Percentiles rank a stretch among this genome's conserved stretches.
These are phyloP conservation scores for Scomber colias DNA, from an alignment of 2,113 vertebrate species.

Conservation along the genomic window DNA sequence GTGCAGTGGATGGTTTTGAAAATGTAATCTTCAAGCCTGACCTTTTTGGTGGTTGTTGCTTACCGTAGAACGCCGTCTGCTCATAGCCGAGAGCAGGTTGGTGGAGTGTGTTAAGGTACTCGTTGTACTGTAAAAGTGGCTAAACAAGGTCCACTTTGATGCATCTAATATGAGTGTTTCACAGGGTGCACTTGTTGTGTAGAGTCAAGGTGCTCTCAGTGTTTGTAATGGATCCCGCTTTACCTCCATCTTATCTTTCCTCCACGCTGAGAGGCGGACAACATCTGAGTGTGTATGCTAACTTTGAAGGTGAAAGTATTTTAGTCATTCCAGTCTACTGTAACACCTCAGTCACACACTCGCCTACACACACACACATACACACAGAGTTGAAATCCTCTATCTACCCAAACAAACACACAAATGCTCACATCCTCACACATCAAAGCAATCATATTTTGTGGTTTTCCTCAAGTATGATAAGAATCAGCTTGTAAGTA, in stretches of 20 bases:
- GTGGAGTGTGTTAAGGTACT: constrained; percentile 14
- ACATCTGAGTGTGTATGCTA: constrained; percentile 15
- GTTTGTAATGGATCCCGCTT: constrained; percentile 30
- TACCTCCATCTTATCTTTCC: constrained; percentile 47
- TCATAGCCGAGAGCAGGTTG: neutral
- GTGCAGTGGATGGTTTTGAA: constrained; percentile 10
- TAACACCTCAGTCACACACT: constrained; percentile 21
- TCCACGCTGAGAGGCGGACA: constrained; percentile 31
- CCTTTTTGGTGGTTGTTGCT: constrained; percentile 17
- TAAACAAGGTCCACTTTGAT: neutral
- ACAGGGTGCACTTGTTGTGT: constrained; percentile 4
- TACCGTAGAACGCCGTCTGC: neutral
- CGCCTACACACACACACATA: constrained; percentile 6
- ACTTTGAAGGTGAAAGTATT: constrained; percentile 66
- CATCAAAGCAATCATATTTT: constrained; percentile 15
- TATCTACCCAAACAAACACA: neutral
- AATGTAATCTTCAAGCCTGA: constrained; percentile 14
- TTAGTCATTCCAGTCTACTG: constrained; percentile 37
- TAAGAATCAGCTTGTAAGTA: constrained; percentile 2
- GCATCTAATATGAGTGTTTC: constrained; percentile 10
- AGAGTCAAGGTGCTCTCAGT: constrained; percentile 27
- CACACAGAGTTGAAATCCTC: neutral
- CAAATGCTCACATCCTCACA: constrained; percentile 2
- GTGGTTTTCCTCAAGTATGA: neutral
- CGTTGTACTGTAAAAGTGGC: constrained; percentile 3